Conservation (phyloP, 1,140 invertebrate genomes). For the Atta texana region DNA sequence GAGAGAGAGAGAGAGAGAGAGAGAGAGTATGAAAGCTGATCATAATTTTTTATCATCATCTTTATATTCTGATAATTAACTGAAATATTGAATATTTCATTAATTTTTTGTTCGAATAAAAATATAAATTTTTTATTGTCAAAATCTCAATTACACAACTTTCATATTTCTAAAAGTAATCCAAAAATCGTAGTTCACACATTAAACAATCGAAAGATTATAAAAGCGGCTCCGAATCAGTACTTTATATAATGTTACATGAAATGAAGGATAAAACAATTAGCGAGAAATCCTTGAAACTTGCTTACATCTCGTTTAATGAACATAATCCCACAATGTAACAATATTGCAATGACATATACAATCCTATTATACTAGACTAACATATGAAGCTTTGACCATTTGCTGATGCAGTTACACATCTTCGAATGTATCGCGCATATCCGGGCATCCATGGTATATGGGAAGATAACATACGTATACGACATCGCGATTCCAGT, state of each 20-base stretch:
- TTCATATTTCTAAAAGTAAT: not conserved
- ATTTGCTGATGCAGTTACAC: constrained; percentile 44
- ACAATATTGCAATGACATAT: constrained; percentile 37
- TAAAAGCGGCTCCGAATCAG: not conserved
- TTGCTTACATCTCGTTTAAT: constrained; percentile 15
- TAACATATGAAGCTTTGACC: constrained; percentile 27
- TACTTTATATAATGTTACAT: not conserved
- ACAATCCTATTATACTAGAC: constrained; percentile 31
- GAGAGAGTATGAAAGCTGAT: not conserved
- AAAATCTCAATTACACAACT: not conserved
- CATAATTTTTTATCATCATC: not conserved
- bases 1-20: accelerated
- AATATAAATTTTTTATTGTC: not conserved
- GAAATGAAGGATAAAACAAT: constrained; percentile 28
- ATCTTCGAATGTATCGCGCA: constrained; percentile 36
- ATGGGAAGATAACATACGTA: constrained; percentile 39
- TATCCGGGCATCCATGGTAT: constrained; percentile 9
- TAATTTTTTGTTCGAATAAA: not conserved
- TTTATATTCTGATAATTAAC: not conserved
- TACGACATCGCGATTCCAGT: constrained; percentile 17
- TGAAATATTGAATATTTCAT: not conserved
- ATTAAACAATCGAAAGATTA: not conserved
- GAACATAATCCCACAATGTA: not conserved
- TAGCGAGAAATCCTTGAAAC: not conserved
- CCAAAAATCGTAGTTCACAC: not conserved